These are phyloP conservation scores for Trachelipus rathkii DNA, from an alignment of 1,140 invertebrate genomes.

Conservation along the genomic window DNA sequence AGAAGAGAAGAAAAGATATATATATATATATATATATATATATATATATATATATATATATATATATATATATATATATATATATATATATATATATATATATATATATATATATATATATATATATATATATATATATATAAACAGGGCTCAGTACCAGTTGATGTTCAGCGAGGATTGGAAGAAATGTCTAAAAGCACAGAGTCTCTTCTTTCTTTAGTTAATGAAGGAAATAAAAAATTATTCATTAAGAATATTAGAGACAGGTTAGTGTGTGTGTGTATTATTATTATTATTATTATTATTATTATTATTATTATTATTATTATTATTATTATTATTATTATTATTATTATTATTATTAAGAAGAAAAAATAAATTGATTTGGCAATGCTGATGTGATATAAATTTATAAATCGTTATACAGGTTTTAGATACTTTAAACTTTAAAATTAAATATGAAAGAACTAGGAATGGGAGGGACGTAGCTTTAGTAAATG, in stretches of 20 bases:
- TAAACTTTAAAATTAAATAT: too few species aligned
- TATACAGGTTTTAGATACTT: too few species aligned
- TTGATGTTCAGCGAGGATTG: neutral
- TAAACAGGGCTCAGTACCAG: neutral
- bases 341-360: too few species aligned
- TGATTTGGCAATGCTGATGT: too few species aligned
- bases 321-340: too few species aligned
- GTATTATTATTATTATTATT: too few species aligned
- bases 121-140: conserved; percentile 16
- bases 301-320: too few species aligned
- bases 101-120: conserved; percentile 18
- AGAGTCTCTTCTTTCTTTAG: neutral
- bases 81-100: conserved; percentile 18
- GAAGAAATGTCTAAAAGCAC: neutral
- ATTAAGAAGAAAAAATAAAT: too few species aligned
- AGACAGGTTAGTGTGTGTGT: neutral
- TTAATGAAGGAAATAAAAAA: conserved; percentile 1
- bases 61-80: conserved; percentile 10
- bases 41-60: neutral
- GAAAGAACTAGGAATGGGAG: too few species aligned
- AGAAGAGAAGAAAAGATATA: too few species aligned
- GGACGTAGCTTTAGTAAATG: too few species aligned
- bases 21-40: neutral
- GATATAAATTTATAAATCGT: too few species aligned
- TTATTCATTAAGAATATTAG: neutral